Base-by-base conservation (phyloP, 2,888 invertebrate species). In the Himalopsyche japonica region DNA sequence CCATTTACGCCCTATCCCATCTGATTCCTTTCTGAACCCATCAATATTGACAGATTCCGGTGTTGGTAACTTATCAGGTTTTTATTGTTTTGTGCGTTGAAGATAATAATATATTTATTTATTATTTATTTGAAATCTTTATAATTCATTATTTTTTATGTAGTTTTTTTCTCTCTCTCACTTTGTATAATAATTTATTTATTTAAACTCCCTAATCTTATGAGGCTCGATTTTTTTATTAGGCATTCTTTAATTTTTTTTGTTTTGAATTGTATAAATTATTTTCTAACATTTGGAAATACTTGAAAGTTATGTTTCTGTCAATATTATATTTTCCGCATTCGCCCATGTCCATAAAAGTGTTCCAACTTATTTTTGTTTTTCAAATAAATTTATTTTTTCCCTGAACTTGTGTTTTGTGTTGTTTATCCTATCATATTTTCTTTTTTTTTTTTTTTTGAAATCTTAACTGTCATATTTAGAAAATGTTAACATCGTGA, bases 31-130 rank as follows among this genome's bases (percentile, higher is more conserved):
- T 88, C 89, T 89, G 34, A 47, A 85, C 80, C 85, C 81, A 81
- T 79, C 92, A 92, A 92, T 92, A 92, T 92, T 92, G 92, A 92
- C 92, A 92, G 92, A 89, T 83, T 87, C 91, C 92, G 90, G 92
- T 92, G 92, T 92, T 92, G 92, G 85, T 84, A 84, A 86, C 78
- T 82, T 82, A 48, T 76, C 47, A 80, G 79, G 64, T 27, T 80
- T 84, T 91, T 89, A 89, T 90, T 90, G 92, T 70, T 70, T 70
- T 70, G 90, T 87, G 86, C 85, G 86, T 88, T 87, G 84, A 88
- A 88, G 86, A 87, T 87, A 70, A 86, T 82, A 84, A 87, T 81
- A 81, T 84, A 86, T 89, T 86, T 84, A 89, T 89, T 90, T 90
- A 90, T 90, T 89, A 89, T 88, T 90, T 89, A 90, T 90, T 70